Percentiles rank a stretch among this genome's conserved stretches.
These are phyloP conservation scores for Andrena cerasifolii DNA, from an alignment of 1,140 invertebrate species.

Conservation along the genomic window DNA sequence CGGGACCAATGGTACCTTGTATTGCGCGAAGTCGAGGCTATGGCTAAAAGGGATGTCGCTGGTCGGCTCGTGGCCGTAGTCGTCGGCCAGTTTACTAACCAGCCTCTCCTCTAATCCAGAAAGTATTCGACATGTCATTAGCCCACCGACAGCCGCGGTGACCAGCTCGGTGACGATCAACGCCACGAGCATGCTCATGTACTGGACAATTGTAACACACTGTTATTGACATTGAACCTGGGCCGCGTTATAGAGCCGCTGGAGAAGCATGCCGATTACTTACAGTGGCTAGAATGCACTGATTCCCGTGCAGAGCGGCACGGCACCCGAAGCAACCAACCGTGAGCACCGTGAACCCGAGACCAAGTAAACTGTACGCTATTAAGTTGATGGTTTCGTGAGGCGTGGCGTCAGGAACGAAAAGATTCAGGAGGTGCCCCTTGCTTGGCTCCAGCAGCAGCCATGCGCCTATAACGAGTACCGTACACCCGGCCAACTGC, in stretches of 20 bases:
- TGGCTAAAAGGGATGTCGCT: constrained; percentile 79
- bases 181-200: constrained; percentile 81
- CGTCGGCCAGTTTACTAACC: constrained; percentile 73
- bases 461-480: constrained; percentile 81
- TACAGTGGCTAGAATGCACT: constrained; percentile 82
- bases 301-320: constrained; percentile 80
- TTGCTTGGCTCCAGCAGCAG: constrained; percentile 82
- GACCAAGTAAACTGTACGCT: constrained; percentile 80
- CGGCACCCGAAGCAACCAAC: constrained; percentile 84
- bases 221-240: constrained; percentile 27
- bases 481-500: constrained; percentile 81
- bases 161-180: constrained; percentile 78
- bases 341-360: constrained; percentile 81
- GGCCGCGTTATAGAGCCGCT: background rate
- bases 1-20: constrained; percentile 75
- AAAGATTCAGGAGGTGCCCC: constrained; percentile 80
- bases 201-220: constrained; percentile 74
- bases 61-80: constrained; percentile 78
- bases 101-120: constrained; percentile 78
- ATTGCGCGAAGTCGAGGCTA: constrained; percentile 83
- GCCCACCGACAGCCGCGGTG: constrained; percentile 70
- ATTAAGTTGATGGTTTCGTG: constrained; percentile 80
- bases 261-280: constrained; percentile 66
- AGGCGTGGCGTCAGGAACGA: constrained; percentile 74
- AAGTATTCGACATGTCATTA: constrained; percentile 77